phyloP scores from a whole-genome alignment of 2,888 invertebrate genomes.

The Apamea sordens region DNA sequence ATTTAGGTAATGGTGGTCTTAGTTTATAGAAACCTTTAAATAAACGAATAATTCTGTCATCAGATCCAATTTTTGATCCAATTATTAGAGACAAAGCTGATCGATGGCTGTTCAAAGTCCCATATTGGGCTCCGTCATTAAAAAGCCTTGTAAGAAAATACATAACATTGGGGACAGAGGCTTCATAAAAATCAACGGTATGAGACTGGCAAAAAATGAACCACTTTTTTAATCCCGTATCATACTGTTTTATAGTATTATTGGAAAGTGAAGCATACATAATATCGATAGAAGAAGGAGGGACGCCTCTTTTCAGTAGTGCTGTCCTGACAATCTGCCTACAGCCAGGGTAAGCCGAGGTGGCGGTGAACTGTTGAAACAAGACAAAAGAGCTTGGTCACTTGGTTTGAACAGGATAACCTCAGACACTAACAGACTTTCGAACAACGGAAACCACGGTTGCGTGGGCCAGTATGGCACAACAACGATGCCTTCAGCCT shows the following conservation, averaged over 20 bases:
- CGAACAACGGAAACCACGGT: neutral
- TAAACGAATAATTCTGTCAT: constrained; percentile 11
- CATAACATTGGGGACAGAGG: constrained; percentile 5
- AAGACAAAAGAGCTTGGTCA: neutral
- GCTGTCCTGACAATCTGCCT: constrained; percentile 3
- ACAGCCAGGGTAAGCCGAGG: neutral
- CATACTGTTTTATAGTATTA: constrained; percentile 21
- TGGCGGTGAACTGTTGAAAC: neutral
- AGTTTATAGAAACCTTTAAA: constrained; percentile 8
- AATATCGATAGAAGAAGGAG: constrained; percentile 13
- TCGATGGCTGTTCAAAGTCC: neutral
- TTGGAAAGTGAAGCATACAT: constrained; percentile 11
- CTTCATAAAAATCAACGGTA: neutral
- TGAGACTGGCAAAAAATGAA: constrained; percentile 11
- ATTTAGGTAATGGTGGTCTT: neutral
- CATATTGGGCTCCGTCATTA: neutral
- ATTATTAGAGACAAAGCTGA: constrained; percentile 5
- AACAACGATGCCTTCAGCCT: neutral
- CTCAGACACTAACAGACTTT: neutral
- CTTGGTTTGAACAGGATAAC: neutral
- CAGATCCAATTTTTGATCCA: neutral
- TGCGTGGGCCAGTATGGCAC: neutral
- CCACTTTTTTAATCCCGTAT: constrained; percentile 10
- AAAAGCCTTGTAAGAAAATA: constrained; percentile 4
- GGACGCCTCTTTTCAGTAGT: constrained; percentile 15